phyloP scores from a whole-genome alignment of 2,113 vertebrate species.

The Melanerpes aurifrons region DNA sequence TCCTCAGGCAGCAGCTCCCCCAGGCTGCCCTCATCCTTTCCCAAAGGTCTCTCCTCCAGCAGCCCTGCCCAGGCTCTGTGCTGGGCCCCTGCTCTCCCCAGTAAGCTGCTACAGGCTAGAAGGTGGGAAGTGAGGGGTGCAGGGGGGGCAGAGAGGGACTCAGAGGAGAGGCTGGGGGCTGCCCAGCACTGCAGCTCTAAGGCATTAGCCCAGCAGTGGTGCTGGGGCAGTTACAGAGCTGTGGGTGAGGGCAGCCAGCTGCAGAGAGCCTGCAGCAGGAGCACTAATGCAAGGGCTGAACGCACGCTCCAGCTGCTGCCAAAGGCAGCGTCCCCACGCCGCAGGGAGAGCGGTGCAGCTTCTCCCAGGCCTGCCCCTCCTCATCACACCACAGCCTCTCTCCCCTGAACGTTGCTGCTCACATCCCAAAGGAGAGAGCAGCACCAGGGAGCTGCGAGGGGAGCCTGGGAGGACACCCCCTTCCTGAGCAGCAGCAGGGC shows the following conservation, averaged over 20 bases:
- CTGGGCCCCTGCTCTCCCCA: rapidly evolving
- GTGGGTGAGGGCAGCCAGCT: not conserved
- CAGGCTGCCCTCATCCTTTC: not conserved
- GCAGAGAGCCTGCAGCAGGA: not conserved
- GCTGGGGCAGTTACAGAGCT: not conserved
- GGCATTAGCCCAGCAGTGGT: not conserved
- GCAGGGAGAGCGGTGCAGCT: not conserved
- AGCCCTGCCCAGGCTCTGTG: rapidly evolving
- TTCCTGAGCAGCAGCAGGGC: conserved; percentile 25
- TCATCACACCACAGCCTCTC: conserved; percentile 36
- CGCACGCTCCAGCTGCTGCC: not conserved
- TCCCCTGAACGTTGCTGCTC: conserved; percentile 58
- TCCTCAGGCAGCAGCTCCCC: not conserved
- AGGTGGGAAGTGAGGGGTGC: not conserved
- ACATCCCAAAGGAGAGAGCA: conserved; percentile 28
- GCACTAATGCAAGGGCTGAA: not conserved
- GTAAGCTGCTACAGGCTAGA: not conserved
- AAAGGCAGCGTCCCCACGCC: not conserved
- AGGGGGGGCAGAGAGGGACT: rapidly evolving
- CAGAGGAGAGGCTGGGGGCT: rapidly evolving
- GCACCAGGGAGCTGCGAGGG: conserved; percentile 17
- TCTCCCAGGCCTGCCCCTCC: conserved; percentile 20
- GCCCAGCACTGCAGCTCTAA: not conserved
- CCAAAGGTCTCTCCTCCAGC: not conserved
- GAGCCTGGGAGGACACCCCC: conserved; percentile 8